Percentiles rank a stretch among this genome's conserved stretches.
Evolutionary conservation across 2,888 invertebrate species (phyloP).

Genomic region (Aleiodes leptofemur): DNA sequence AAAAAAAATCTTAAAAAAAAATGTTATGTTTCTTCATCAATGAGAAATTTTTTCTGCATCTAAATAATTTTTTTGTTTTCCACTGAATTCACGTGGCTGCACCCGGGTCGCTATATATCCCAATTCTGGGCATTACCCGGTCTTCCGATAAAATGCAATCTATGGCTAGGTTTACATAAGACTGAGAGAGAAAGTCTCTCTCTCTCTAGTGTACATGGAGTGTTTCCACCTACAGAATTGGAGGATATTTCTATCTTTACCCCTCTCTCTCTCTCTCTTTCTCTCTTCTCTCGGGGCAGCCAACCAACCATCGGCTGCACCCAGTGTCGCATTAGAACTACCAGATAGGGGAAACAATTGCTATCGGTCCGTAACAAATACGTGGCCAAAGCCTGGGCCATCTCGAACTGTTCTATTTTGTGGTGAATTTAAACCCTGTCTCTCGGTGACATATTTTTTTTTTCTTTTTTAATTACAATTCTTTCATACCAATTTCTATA

Average conservation of each 20-base stretch:
- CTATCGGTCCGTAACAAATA: slow-evolving; percentile 71
- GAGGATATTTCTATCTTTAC: slow-evolving; percentile 25
- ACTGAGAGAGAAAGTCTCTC: slow-evolving; percentile 23
- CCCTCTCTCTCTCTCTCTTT: slow-evolving; percentile 45
- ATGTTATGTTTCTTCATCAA: slow-evolving; percentile 4
- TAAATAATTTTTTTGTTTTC: slow-evolving; percentile 20
- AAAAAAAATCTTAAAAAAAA: background rate
- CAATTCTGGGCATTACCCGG: slow-evolving; percentile 55
- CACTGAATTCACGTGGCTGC: slow-evolving; percentile 41
- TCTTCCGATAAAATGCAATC: slow-evolving; percentile 68
- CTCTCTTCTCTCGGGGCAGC: slow-evolving; percentile 55
- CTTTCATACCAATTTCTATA: slow-evolving; percentile 20
- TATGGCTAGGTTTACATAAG: slow-evolving; percentile 63
- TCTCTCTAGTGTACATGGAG: slow-evolving; percentile 15
- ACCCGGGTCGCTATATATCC: slow-evolving; percentile 36
- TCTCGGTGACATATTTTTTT: slow-evolving; percentile 24
- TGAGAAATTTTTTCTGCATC: slow-evolving; percentile 4
- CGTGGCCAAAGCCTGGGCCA: slow-evolving; percentile 61
- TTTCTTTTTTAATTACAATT: slow-evolving; percentile 5
- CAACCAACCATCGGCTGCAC: slow-evolving; percentile 62
- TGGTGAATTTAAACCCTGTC: slow-evolving; percentile 36
- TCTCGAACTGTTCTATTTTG: slow-evolving; percentile 54
- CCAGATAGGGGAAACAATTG: slow-evolving; percentile 72
- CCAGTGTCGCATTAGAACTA: slow-evolving; percentile 70
- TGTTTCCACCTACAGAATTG: slow-evolving; percentile 46